Percentiles rank a stretch among this genome's conserved stretches.
Conservation (phyloP, 2,888 invertebrate genomes). For the Drosophila anceps region DNA sequence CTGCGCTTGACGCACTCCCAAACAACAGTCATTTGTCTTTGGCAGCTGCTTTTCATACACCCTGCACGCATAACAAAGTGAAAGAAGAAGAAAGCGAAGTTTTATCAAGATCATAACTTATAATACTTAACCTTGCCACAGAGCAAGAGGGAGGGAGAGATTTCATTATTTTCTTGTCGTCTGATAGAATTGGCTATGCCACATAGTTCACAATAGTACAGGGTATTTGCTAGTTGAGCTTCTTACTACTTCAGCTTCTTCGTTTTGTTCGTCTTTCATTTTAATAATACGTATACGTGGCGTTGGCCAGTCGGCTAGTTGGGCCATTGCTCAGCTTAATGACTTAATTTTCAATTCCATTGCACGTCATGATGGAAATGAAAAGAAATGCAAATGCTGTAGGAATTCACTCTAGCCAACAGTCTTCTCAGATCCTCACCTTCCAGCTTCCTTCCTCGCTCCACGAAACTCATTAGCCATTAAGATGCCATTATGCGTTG, state of each 20-base stretch:
- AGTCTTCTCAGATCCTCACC: neutral
- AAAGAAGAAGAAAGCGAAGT: neutral
- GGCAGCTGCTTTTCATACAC: slow-evolving; percentile 28
- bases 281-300: slow-evolving; percentile 59
- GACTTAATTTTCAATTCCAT: slow-evolving; percentile 81
- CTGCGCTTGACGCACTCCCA: slow-evolving; percentile 18
- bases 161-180: neutral
- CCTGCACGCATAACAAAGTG: neutral
- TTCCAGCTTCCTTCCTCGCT: neutral
- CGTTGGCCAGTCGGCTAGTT: slow-evolving; percentile 21
- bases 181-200: neutral
- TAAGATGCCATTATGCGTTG: slow-evolving; percentile 72
- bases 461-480: slow-evolving; percentile 70
- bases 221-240: slow-evolving; percentile 3
- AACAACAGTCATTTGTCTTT: slow-evolving; percentile 62
- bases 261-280: slow-evolving; percentile 31
- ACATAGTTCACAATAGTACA: neutral
- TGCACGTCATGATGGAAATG: slow-evolving; percentile 57
- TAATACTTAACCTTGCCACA: too few species aligned
- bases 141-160: neutral
- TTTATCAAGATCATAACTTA: neutral
- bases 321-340: slow-evolving; percentile 60
- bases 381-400: slow-evolving; percentile 70
- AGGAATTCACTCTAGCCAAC: slow-evolving; percentile 25
- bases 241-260: neutral